phyloP scores from a whole-genome alignment of 2,797 vertebrate species.

The Pseudochirops cupreus region DNA sequence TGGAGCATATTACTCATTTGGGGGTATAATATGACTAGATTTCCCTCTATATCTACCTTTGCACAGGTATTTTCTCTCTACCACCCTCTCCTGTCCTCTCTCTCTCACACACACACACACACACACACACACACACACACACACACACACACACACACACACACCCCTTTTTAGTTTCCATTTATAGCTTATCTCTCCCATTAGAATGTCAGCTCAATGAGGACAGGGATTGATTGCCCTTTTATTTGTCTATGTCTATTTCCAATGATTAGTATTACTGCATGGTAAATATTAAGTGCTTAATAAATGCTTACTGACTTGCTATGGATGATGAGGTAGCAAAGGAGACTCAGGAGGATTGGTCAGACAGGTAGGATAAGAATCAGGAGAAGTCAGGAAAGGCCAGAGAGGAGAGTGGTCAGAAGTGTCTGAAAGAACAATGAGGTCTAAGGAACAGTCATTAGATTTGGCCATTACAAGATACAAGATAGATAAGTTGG shows the following conservation, averaged over 20 bases:
- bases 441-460: not conserved
- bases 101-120: no score
- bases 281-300: slow-evolving; percentile 10
- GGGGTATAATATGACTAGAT: not conserved
- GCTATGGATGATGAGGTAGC: not conserved
- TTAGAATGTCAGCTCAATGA: not conserved
- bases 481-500: not conserved
- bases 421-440: not conserved
- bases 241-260: not conserved
- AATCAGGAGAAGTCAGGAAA: not conserved
- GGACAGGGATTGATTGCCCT: not conserved
- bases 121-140: no score
- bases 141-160: not conserved
- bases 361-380: not conserved
- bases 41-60: not conserved
- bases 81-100: no score
- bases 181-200: not conserved
- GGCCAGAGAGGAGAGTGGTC: not conserved
- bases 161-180: not conserved
- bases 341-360: not conserved
- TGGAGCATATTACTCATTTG: not conserved
- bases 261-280: not conserved
- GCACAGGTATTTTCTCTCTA: no score
- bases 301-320: slow-evolving; percentile 14
- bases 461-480: not conserved